Conservation (phyloP, 2,888 invertebrate genomes). For the Tachina fera region DNA sequence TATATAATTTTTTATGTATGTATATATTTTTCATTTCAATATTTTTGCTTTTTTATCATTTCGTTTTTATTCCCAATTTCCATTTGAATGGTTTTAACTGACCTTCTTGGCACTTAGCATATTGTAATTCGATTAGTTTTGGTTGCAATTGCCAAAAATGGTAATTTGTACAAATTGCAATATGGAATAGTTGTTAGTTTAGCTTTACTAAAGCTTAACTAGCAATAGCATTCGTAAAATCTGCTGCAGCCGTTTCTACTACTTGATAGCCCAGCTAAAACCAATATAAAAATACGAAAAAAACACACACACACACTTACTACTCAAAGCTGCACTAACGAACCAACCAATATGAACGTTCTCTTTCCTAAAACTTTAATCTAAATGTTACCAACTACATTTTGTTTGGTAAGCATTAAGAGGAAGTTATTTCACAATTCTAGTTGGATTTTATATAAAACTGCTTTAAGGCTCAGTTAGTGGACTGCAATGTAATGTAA, state of each 20-base stretch:
- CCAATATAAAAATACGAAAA: conserved; percentile 20
- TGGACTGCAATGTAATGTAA: too few relatives aligned
- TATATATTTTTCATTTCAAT: background rate
- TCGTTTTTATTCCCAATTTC: conserved; percentile 68
- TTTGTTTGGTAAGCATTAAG: background rate
- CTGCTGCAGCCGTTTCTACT: conserved; percentile 42
- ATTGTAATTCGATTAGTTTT: conserved; percentile 73
- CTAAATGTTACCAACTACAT: conserved; percentile 33
- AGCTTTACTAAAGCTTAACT: conserved; percentile 59
- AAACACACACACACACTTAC: background rate
- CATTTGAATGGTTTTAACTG: conserved; percentile 70
- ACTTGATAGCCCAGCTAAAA: conserved; percentile 46
- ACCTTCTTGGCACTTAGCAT: conserved; percentile 73
- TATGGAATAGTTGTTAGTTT: conserved; percentile 73
- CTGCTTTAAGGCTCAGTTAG: background rate
- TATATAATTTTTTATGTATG: too few relatives aligned
- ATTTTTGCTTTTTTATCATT: conserved; percentile 18
- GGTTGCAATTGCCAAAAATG: conserved; percentile 78
- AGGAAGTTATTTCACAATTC: too few relatives aligned
- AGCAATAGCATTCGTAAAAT: conserved; percentile 60
- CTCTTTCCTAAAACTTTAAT: conserved; percentile 24
- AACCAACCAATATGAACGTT: conserved; percentile 46
- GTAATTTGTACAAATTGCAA: conserved; percentile 81
- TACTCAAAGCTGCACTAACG: conserved; percentile 43
- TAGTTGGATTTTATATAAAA: background rate